Conservation (phyloP, 2,797 vertebrate species). For the Chiroxiphia lanceolata region DNA sequence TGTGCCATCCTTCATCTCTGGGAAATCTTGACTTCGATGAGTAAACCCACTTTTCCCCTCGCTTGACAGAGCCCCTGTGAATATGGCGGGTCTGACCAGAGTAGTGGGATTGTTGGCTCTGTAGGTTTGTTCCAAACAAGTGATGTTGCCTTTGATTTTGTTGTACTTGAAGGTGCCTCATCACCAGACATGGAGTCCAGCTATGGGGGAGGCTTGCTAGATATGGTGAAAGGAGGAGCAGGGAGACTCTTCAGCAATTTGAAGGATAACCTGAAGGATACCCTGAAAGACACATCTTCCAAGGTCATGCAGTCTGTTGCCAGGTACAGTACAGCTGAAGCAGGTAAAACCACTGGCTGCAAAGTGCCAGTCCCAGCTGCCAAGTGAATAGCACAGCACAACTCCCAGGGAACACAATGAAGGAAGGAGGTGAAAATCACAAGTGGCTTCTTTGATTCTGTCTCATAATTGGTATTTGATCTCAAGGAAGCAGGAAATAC, state of each 20-base stretch:
- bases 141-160: background rate
- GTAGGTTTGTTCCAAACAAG: background rate
- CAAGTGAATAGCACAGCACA: background rate
- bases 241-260: constrained; percentile 98
- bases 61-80: accelerated
- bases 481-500: background rate
- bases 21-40: background rate
- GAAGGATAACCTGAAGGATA: constrained; percentile 98
- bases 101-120: background rate
- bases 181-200: constrained; percentile 92
- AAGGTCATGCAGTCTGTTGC: constrained; percentile 98
- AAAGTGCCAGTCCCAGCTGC: background rate
- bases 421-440: background rate
- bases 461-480: background rate
- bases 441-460: background rate
- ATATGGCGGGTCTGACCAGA: accelerated
- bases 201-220: constrained; percentile 92
- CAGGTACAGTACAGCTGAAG: constrained; percentile 81
- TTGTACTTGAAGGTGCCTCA: constrained; percentile 71
- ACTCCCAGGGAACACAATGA: background rate
- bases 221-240: constrained; percentile 98
- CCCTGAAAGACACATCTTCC: constrained; percentile 96
- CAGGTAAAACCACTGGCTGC: background rate
- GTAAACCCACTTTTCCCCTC: accelerated
- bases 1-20: background rate